phyloP scores from a whole-genome alignment of 2,797 vertebrate genomes.

The Rhinogobio ventralis region DNA sequence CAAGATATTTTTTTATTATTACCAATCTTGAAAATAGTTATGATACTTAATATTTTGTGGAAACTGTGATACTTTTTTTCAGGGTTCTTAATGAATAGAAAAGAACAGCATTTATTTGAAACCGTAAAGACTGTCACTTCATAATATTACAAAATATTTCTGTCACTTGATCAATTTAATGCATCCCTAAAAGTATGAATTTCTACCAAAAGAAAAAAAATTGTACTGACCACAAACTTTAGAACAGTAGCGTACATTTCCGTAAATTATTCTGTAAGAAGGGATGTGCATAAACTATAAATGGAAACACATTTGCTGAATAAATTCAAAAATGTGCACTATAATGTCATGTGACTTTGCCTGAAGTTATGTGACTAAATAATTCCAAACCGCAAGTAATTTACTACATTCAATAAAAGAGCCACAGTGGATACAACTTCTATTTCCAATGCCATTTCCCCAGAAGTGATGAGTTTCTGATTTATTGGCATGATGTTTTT shows the following conservation, averaged over 20 bases:
- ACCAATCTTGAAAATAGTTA: too few relatives aligned
- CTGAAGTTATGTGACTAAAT: background rate
- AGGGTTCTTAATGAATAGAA: background rate
- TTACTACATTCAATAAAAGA: background rate
- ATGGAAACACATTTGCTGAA: background rate
- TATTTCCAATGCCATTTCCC: background rate
- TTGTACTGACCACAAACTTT: background rate
- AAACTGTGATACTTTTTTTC: background rate
- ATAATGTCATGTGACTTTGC: background rate
- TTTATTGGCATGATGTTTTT: background rate
- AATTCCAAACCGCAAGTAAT: background rate
- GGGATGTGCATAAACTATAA: background rate
- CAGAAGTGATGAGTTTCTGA: background rate
- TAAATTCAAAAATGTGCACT: background rate
- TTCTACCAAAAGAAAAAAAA: background rate
- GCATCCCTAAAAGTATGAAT: background rate
- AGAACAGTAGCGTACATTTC: too few relatives aligned
- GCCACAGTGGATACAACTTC: background rate
- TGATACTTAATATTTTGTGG: background rate
- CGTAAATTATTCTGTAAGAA: background rate
- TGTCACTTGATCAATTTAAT: background rate
- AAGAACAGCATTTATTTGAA: background rate
- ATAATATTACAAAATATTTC: too few relatives aligned
- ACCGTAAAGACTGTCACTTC: too few relatives aligned
- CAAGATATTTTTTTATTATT: too few relatives aligned